These are phyloP conservation scores for Trichechus manatus DNA, from an alignment of 2,113 vertebrate species.

Conservation along the genomic window DNA sequence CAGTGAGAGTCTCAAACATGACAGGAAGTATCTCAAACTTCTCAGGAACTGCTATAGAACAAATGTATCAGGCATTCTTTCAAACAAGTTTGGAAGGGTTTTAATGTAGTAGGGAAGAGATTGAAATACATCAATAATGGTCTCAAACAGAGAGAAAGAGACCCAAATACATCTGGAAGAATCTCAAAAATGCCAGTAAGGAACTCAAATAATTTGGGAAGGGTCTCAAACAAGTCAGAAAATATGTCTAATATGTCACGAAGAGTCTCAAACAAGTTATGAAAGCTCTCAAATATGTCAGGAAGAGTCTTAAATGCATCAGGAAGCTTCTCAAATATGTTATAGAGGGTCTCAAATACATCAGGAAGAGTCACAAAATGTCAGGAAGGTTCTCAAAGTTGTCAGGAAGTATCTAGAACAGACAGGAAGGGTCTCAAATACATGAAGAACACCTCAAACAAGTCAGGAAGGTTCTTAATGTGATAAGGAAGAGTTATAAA, in stretches of 20 bases:
- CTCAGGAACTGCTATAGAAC: neutral
- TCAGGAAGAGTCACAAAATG: neutral
- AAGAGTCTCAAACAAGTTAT: neutral
- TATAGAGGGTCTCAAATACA: neutral
- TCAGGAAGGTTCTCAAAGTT: neutral
- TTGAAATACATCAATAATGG: constrained; percentile 15
- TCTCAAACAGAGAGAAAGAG: neutral
- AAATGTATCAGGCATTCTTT: constrained; percentile 33
- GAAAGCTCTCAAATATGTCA: neutral
- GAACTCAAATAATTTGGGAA: neutral
- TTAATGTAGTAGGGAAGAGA: neutral
- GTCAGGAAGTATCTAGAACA: neutral
- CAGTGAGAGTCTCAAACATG: neutral
- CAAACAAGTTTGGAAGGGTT: neutral
- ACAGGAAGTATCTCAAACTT: neutral
- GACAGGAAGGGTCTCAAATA: neutral
- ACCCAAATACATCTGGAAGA: neutral
- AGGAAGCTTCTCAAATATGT: neutral
- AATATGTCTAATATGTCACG: neutral
- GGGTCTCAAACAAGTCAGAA: neutral
- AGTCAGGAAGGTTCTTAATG: neutral
- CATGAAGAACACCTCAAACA: neutral
- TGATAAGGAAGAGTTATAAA: neutral
- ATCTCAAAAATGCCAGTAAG: neutral
- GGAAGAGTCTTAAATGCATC: neutral